A percentile compares a stretch with the other conserved stretches of the same genome.
These are phyloP conservation scores for Phocoena sinus DNA, from an alignment of 2,113 vertebrate species.

Conservation along the genomic window DNA sequence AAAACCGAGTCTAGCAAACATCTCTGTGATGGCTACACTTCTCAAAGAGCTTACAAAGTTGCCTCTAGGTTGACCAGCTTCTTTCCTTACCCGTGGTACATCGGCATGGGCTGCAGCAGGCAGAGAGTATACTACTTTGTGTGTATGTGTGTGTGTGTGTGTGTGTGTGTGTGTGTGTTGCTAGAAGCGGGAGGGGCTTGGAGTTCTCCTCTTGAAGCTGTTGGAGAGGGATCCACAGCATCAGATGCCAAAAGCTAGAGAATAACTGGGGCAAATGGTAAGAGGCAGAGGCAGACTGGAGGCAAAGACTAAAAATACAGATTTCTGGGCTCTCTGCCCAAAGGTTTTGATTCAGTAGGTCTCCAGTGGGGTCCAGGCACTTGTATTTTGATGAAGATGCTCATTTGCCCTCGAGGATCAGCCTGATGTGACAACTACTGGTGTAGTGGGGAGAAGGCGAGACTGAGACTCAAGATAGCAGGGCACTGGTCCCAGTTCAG, in stretches of 20 bases:
- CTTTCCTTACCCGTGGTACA: accelerated
- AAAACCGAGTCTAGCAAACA: not conserved
- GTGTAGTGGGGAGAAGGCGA: too few relatives aligned
- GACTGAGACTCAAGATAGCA: not conserved
- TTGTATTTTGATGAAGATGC: not conserved
- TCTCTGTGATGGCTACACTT: not conserved
- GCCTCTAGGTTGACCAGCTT: not conserved
- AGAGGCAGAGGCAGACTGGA: not conserved
- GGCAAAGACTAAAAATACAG: not conserved
- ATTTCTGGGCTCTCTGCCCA: not conserved
- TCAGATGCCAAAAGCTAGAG: not conserved
- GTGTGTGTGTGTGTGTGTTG: not conserved
- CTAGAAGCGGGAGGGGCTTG: not conserved
- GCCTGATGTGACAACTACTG: too few relatives aligned
- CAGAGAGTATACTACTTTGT: not conserved
- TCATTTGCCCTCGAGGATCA: not conserved
- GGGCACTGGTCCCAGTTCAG: not conserved
- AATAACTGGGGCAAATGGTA: not conserved
- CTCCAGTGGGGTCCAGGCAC: not conserved
- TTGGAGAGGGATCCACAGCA: not conserved
- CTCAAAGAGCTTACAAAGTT: not conserved
- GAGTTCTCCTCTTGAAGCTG: not conserved
- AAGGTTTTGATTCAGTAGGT: not conserved
- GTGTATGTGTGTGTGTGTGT: too few relatives aligned
- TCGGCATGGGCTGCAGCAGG: not conserved